Evolutionary conservation across 2,113 vertebrate species (phyloP), one percentile per base, ranked within the genome.

Genomic region (Caretta caretta): DNA sequence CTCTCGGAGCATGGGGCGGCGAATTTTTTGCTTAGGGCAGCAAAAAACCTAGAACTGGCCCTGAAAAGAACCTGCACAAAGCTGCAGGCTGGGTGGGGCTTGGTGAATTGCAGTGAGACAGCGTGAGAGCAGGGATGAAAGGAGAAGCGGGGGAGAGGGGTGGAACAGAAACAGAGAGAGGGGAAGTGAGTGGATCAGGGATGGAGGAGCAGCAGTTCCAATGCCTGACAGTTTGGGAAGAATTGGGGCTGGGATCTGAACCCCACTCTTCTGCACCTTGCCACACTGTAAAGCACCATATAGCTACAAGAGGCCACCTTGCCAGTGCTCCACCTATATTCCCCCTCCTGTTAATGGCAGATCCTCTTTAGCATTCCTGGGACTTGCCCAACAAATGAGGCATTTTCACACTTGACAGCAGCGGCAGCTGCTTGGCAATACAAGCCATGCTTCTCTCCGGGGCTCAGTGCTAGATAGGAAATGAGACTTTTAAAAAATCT

Each of bases 191-290:
- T 54, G 56, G 6, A 72, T 9, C 46, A 48, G 6, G n/a, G 31
- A 1, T 1, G 69, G 1, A 90, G 27, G 4, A 86, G 31, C 3
- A 96, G 10, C 0, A 1, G 91, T 84, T 6, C 14, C 25, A 57
- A 0, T 0, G 7, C 13, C 4, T 14, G 6, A 10, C 79, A 54
- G 2, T 46, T 29, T 22, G 4, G 49, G 8, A 31, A 51, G 49
- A 48, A 35, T 10, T 2, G 14, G 19, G 10, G 27, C 10, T 54
- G 88, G 22, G 24, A 72, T 9, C 48, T 69, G 69, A 93, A 88
- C 17, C 5, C 16, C 20, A 4, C 1, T 42, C 9, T 89, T 31
- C 8, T 5, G 0, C 0, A 59, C 29, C 38, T 83, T 7, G 4
- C 16, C 3, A 24, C 35, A 14, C 35, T 10, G 6, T 69, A 4